These are phyloP conservation scores for Phragmatobia fuliginosa DNA, from an alignment of 2,888 invertebrate species.

Conservation along the genomic window DNA sequence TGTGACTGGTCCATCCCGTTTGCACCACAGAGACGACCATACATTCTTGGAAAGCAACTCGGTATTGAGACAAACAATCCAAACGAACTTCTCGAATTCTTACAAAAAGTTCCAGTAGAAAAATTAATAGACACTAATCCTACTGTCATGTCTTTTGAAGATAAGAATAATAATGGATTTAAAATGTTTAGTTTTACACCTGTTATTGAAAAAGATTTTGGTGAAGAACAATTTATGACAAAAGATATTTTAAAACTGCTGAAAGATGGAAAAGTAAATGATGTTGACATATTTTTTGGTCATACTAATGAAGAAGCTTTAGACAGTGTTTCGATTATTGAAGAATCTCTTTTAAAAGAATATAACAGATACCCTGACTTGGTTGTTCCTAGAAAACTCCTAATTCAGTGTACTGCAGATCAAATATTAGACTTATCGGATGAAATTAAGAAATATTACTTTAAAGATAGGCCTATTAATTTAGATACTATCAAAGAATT, in stretches of 20 bases:
- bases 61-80: constrained; percentile 22
- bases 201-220: constrained; percentile 26
- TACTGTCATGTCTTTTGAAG: constrained; percentile 19
- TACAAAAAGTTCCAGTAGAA: constrained; percentile 25
- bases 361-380: constrained; percentile 27
- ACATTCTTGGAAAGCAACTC: constrained; percentile 18
- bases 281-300: constrained; percentile 24
- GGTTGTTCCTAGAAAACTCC: constrained; percentile 28
- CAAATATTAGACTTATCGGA: constrained; percentile 17
- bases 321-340: constrained; percentile 37
- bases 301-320: constrained; percentile 63
- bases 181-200: constrained; percentile 29
- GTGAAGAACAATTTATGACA: constrained; percentile 28
- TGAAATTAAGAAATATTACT: constrained; percentile 20
- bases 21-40: constrained; percentile 16
- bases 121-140: constrained; percentile 20
- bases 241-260: constrained; percentile 12
- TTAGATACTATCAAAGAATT: constrained; percentile 17
- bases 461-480: constrained; percentile 17
- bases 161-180: constrained; percentile 6
- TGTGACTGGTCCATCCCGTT: constrained; percentile 25
- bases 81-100: constrained; percentile 16
- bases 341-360: constrained; percentile 16
- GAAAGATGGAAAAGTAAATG: constrained; percentile 16
- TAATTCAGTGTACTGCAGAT: constrained; percentile 13